phyloP scores from a whole-genome alignment of 2,797 vertebrate genomes.

The Silurus aristotelis region DNA sequence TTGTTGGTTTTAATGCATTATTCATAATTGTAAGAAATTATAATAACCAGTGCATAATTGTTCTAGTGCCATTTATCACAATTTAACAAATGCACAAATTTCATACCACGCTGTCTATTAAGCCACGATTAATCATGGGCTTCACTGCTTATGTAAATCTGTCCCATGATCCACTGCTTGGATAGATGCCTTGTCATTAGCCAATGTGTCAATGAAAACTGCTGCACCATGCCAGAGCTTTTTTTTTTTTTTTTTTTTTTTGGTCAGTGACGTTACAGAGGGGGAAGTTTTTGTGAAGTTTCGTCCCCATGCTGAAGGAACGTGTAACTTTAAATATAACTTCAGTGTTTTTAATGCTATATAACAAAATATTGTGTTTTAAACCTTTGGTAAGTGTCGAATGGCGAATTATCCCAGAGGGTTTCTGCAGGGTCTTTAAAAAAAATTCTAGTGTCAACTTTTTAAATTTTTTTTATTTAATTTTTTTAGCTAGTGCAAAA shows the following conservation, averaged over 20 bases:
- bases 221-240: background rate
- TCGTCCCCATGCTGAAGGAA: background rate
- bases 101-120: background rate
- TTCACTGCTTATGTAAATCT: background rate
- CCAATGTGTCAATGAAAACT: conserved; percentile 1
- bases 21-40: background rate
- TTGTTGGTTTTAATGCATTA: background rate
- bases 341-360: background rate
- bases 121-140: background rate
- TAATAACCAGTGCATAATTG: background rate
- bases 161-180: background rate
- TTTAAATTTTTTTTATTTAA: too few species aligned
- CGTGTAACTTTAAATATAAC: background rate
- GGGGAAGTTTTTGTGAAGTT: too few species aligned
- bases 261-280: background rate
- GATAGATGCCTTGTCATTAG: background rate
- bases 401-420: background rate
- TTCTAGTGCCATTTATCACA: background rate
- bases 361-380: background rate
- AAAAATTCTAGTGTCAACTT: too few species aligned
- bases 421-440: too few species aligned
- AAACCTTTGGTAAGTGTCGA: background rate
- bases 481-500: too few species aligned
- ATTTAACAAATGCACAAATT: background rate
- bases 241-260: background rate